These are phyloP conservation scores for Magallana gigas DNA, from an alignment of 1,140 invertebrate species.

Conservation along the genomic window DNA sequence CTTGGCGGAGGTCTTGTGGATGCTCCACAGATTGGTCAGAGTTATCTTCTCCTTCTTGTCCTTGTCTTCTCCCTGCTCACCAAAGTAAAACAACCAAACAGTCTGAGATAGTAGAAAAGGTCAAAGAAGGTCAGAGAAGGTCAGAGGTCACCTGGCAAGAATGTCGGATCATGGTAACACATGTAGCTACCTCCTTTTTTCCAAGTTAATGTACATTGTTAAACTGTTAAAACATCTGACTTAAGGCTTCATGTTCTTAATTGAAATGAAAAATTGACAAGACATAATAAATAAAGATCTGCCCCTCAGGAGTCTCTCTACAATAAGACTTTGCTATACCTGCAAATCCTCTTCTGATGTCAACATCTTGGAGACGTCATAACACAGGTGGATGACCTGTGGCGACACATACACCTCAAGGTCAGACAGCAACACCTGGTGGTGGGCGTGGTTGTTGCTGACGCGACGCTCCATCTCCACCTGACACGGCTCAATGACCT, in stretches of 20 bases:
- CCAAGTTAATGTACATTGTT: too few relatives aligned
- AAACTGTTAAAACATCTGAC: too few relatives aligned
- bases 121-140: too few relatives aligned
- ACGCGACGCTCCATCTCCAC: constrained; percentile 64
- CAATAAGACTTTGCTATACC: background rate
- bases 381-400: constrained; percentile 86
- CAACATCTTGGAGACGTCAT: constrained; percentile 78
- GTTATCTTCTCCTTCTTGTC: background rate
- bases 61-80: constrained; percentile 29
- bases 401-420: constrained; percentile 87
- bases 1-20: constrained; percentile 83
- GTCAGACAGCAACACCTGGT: constrained; percentile 82
- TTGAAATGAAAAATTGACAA: background rate
- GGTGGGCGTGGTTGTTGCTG: constrained; percentile 80
- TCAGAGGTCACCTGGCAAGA: too few relatives aligned
- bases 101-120: too few relatives aligned
- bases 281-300: too few relatives aligned
- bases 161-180: too few relatives aligned
- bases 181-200: too few relatives aligned
- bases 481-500: constrained; percentile 80
- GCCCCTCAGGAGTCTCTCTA: background rate
- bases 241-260: background rate
- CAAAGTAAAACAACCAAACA: background rate
- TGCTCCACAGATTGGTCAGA: constrained; percentile 86
- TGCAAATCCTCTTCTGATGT: constrained; percentile 44